Percentiles rank a stretch among this genome's conserved stretches.
Conservation (phyloP, 2,888 invertebrate genomes). For the Pollenia angustigena region DNA sequence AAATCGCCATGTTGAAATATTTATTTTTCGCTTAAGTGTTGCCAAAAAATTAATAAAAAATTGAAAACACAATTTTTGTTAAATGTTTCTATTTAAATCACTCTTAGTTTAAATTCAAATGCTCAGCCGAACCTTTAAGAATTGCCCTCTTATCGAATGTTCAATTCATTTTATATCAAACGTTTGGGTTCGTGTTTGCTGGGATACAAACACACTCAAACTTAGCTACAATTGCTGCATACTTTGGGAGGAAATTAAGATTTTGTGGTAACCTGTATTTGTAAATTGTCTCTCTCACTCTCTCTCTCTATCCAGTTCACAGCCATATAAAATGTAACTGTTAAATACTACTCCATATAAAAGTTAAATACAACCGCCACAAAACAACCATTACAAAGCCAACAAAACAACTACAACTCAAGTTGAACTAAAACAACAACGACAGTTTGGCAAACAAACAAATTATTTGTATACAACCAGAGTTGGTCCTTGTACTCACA, state of each 20-base stretch:
- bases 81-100: too few species aligned
- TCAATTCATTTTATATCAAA: too few species aligned
- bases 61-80: too few species aligned
- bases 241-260: constrained; percentile 40
- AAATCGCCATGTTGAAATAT: too few species aligned
- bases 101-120: too few species aligned
- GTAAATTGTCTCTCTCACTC: too few species aligned
- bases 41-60: too few species aligned
- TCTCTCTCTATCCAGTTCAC: not conserved
- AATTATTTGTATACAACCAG: constrained; percentile 35
- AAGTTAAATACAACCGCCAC: constrained; percentile 43
- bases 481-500: constrained; percentile 10
- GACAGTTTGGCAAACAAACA: constrained; percentile 20
- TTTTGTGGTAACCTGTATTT: constrained; percentile 31
- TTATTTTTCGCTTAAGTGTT: too few species aligned
- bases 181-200: too few species aligned
- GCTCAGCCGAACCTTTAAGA: too few species aligned
- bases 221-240: not conserved
- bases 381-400: constrained; percentile 44
- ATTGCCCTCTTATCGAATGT: too few species aligned
- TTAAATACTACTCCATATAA: constrained; percentile 21
- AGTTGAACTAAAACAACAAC: constrained; percentile 26
- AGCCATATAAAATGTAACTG: constrained; percentile 12
- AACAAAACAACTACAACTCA: constrained; percentile 12
- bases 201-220: not conserved